phyloP scores from a whole-genome alignment of 2,888 invertebrate genomes.

The Conistra vaccinii region DNA sequence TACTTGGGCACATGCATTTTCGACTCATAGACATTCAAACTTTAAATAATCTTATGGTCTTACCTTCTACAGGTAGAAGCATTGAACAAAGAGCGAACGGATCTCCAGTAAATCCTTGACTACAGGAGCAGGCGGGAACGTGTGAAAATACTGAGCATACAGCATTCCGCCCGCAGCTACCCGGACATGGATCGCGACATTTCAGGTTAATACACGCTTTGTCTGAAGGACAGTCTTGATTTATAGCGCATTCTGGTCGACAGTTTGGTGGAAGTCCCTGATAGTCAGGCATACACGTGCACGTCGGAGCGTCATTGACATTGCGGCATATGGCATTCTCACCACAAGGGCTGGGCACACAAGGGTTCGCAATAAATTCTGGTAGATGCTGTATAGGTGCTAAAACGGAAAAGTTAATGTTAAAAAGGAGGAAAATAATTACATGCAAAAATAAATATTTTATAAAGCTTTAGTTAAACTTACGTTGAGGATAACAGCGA shows the following conservation, averaged over 20 bases:
- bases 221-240: constrained; percentile 93
- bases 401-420: constrained; percentile 50
- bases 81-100: constrained; percentile 93
- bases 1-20: neutral
- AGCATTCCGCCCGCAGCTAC: constrained; percentile 93
- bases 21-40: neutral
- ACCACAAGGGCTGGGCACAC: constrained; percentile 93
- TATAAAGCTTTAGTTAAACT: constrained; percentile 63
- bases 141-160: constrained; percentile 93
- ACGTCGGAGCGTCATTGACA: constrained; percentile 91
- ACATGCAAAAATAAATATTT: neutral
- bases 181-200: constrained; percentile 94
- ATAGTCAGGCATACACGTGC: constrained; percentile 92
- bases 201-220: constrained; percentile 94
- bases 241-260: constrained; percentile 93
- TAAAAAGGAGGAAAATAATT: constrained; percentile 6
- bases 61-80: constrained; percentile 86
- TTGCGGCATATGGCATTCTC: constrained; percentile 92
- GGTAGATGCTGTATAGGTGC: constrained; percentile 73
- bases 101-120: constrained; percentile 94
- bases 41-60: constrained; percentile 12
- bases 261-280: constrained; percentile 94
- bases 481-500: constrained; percentile 91
- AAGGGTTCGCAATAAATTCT: constrained; percentile 91
- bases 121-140: constrained; percentile 93